phyloP scores from a whole-genome alignment of 2,797 vertebrate genomes.

The Mus spretus region DNA sequence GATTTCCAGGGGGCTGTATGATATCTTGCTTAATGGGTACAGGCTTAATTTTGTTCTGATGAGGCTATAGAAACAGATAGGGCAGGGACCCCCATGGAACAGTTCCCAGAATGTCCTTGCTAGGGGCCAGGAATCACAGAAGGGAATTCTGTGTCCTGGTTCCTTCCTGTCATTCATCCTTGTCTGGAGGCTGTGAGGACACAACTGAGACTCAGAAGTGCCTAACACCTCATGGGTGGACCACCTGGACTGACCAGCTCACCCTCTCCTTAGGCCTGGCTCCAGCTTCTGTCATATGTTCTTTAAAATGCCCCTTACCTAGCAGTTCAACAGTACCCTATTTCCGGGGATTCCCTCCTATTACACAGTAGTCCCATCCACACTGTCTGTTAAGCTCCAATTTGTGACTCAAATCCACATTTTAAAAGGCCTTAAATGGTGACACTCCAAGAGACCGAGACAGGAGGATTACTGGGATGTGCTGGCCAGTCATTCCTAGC shows the following conservation, averaged over 20 bases:
- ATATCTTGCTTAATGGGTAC: neutral
- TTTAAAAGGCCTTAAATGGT: neutral
- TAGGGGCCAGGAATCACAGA: neutral
- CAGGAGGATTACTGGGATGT: neutral
- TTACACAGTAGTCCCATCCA: neutral
- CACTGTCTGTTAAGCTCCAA: neutral
- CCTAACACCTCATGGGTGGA: neutral
- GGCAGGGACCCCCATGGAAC: neutral
- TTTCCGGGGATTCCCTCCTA: neutral
- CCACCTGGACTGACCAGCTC: neutral
- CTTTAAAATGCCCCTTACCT: neutral
- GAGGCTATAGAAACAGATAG: neutral
- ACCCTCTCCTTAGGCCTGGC: neutral
- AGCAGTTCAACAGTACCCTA: too few species aligned
- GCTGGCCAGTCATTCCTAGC: neutral
- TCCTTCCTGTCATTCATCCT: neutral
- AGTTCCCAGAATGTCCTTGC: neutral
- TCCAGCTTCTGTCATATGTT: neutral
- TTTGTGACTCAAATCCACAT: neutral
- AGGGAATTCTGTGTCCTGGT: neutral
- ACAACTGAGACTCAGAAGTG: neutral
- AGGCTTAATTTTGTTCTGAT: neutral
- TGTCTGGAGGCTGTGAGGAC: neutral
- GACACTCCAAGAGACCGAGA: neutral
- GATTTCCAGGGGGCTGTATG: neutral